Evolutionary conservation across 2,113 vertebrate species (phyloP).

Genomic region (Pungitius pungitius): DNA sequence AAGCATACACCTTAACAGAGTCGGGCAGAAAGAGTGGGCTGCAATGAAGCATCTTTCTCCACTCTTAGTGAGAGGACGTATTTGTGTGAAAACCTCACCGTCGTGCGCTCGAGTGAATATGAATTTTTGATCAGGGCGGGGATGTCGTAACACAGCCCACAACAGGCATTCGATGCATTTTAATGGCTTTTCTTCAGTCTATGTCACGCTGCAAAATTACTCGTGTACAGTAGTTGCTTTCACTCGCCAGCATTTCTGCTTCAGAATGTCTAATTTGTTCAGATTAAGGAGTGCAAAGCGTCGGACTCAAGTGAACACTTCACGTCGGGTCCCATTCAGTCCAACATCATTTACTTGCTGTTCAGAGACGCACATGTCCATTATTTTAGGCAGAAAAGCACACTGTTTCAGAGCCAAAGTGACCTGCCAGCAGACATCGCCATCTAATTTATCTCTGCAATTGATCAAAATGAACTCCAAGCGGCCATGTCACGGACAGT

Average conservation of each 20-base stretch:
- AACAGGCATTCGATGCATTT: conserved; percentile 6
- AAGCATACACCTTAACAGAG: conserved; percentile 53
- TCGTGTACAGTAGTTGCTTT: conserved; percentile 21
- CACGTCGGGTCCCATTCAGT: conserved; percentile 13
- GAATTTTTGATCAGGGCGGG: conserved; percentile 27
- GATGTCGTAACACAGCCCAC: background rate
- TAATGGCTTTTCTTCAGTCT: conserved; percentile 12
- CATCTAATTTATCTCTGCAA: conserved; percentile 44
- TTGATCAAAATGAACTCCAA: conserved; percentile 42
- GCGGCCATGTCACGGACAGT: conserved; percentile 7
- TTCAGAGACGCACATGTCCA: conserved; percentile 34
- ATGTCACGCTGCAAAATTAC: conserved; percentile 1
- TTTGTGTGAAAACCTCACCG: conserved; percentile 23
- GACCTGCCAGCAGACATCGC: conserved; percentile 60
- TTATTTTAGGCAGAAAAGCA: conserved; percentile 46
- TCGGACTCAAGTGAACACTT: conserved; percentile 16
- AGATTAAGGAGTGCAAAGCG: conserved; percentile 22
- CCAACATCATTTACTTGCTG: conserved; percentile 35
- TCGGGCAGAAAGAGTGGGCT: conserved; percentile 38
- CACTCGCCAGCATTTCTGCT: conserved; percentile 5
- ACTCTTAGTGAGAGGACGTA: conserved; percentile 25
- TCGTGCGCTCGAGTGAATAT: conserved; percentile 16
- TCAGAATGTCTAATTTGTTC: conserved; percentile 2
- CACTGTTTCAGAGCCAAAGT: conserved; percentile 72
- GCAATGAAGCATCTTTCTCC: conserved; percentile 28